phyloP scores from a whole-genome alignment of 2,888 invertebrate genomes.

The Mystacides longicornis region DNA sequence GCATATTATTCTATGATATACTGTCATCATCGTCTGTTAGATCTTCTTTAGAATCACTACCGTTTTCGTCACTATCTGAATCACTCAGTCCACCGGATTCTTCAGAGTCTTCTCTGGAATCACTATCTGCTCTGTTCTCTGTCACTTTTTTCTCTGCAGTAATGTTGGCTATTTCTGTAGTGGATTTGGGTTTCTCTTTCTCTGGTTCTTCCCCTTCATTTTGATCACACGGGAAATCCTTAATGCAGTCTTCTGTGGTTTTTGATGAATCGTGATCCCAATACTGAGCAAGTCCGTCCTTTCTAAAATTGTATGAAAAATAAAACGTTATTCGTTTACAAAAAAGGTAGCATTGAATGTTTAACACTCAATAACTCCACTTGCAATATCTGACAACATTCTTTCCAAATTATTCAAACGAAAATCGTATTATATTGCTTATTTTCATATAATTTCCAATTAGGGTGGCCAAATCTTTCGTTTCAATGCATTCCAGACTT shows the following conservation, averaged over 20 bases:
- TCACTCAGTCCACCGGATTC: not conserved
- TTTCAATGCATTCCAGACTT: too few relatives aligned
- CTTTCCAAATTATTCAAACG: too few relatives aligned
- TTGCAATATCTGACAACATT: too few relatives aligned
- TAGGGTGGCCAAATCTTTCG: too few relatives aligned
- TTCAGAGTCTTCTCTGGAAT: not conserved
- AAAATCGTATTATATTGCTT: too few relatives aligned
- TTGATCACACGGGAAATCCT: conserved; percentile 35
- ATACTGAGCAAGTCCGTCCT: conserved; percentile 38
- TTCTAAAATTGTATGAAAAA: conserved; percentile 31
- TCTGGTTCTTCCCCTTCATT: not conserved
- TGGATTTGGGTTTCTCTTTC: not conserved
- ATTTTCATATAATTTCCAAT: too few relatives aligned
- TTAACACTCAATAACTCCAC: too few relatives aligned
- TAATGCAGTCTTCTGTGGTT: conserved; percentile 34
- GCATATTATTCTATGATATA: too few relatives aligned
- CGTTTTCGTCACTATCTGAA: not conserved
- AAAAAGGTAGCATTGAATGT: too few relatives aligned
- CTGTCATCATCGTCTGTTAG: too few relatives aligned
- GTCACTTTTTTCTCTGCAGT: not conserved
- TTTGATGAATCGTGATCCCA: conserved; percentile 40
- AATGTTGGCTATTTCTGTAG: not conserved
- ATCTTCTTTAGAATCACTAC: not conserved
- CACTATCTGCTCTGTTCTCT: not conserved
- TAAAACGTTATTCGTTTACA: too few relatives aligned